These are phyloP conservation scores for Eupithecia pulchellata DNA, from an alignment of 2,888 invertebrate genomes.

Conservation along the genomic window DNA sequence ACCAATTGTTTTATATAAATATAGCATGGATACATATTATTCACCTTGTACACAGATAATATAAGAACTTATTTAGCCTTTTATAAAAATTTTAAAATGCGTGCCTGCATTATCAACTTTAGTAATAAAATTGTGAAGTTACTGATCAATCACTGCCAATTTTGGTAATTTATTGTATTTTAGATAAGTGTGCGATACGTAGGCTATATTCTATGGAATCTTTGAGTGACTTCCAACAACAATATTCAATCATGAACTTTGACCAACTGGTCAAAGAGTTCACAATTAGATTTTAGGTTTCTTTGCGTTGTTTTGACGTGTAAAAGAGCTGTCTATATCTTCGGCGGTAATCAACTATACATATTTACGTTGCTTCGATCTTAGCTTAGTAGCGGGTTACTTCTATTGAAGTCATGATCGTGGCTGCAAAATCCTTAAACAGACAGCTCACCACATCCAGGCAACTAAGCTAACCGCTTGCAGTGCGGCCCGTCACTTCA, in stretches of 20 bases:
- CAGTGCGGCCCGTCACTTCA: background rate
- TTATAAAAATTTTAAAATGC: conserved; percentile 22
- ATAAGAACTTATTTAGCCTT: no score
- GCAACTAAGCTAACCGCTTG: background rate
- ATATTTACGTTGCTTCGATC: background rate
- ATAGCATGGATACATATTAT: background rate
- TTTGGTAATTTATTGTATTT: conserved; percentile 29
- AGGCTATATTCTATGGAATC: background rate
- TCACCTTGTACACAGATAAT: no score
- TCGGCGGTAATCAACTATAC: no score
- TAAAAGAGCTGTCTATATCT: background rate
- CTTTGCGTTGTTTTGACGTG: background rate
- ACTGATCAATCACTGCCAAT: conserved; percentile 42
- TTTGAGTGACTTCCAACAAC: background rate
- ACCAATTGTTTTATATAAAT: background rate
- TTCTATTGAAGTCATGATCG: background rate
- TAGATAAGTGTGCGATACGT: conserved; percentile 12
- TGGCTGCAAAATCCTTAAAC: background rate
- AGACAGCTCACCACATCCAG: background rate
- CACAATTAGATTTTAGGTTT: background rate
- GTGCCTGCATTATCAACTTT: conserved; percentile 12
- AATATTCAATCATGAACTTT: no score
- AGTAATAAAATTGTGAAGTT: conserved; percentile 15
- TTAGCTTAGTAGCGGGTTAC: background rate
- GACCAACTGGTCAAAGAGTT: no score